A percentile compares a stretch with the other conserved stretches of the same genome.
Conservation (phyloP, 1,140 invertebrate genomes). For the Grapholita molesta region DNA sequence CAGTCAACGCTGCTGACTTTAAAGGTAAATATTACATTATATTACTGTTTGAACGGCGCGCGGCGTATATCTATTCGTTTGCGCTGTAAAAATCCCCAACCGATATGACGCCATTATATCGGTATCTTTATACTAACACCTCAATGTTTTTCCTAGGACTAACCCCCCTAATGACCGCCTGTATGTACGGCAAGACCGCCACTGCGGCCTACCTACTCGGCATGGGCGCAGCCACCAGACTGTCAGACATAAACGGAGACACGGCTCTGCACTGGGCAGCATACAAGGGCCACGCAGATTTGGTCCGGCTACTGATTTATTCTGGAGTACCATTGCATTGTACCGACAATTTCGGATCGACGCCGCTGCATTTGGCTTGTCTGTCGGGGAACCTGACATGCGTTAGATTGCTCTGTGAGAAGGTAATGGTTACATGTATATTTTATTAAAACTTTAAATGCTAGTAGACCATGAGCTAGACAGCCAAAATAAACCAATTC, state of each 20-base stretch:
- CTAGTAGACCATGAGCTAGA: no score
- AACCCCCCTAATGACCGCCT: slow-evolving; percentile 94
- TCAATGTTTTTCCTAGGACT: slow-evolving; percentile 70
- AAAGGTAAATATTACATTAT: slow-evolving; percentile 81
- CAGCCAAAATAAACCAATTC: no score
- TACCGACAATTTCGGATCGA: slow-evolving; percentile 95
- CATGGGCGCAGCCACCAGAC: slow-evolving; percentile 89
- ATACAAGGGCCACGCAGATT: slow-evolving; percentile 93
- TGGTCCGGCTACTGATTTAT: slow-evolving; percentile 93
- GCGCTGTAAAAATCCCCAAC: no score
- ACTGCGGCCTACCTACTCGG: slow-evolving; percentile 93
- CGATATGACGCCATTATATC: no score
- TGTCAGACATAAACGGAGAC: slow-evolving; percentile 95
- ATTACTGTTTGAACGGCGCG: no score
- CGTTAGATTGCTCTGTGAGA: slow-evolving; percentile 90
- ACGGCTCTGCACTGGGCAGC: slow-evolving; percentile 96
- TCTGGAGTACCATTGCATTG: slow-evolving; percentile 92
- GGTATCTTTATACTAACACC: no score
- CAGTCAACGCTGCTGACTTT: slow-evolving; percentile 92
- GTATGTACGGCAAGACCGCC: slow-evolving; percentile 94
- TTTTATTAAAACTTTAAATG: no score
- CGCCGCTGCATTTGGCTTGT: slow-evolving; percentile 95
- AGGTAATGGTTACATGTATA: slow-evolving; percentile 79
- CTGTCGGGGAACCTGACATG: slow-evolving; percentile 91
- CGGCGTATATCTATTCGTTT: no score